phyloP scores from a whole-genome alignment of 2,113 vertebrate species.

The Poeciliopsis retropinna region DNA sequence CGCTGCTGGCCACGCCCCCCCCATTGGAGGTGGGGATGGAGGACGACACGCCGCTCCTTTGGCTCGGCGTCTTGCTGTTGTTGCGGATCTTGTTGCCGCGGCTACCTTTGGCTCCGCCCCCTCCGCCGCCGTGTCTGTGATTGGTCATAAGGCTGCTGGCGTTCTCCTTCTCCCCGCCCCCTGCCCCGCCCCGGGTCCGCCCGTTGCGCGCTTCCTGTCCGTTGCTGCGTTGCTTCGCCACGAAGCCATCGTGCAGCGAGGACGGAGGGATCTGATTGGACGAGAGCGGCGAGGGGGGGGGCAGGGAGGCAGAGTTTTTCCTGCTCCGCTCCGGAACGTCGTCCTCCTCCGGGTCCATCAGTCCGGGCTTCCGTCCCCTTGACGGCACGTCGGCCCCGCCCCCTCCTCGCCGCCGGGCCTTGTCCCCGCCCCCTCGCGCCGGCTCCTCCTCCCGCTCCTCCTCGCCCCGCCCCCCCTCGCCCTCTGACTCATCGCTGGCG shows the following conservation, averaged over 20 bases:
- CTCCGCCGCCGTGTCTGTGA: slow-evolving; percentile 71
- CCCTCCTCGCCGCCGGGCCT: slow-evolving; percentile 56
- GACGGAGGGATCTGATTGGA: slow-evolving; percentile 74
- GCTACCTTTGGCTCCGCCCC: slow-evolving; percentile 56
- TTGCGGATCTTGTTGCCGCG: slow-evolving; percentile 73
- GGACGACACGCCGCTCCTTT: slow-evolving; percentile 36
- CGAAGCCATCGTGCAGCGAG: slow-evolving; percentile 59
- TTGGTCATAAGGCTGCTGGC: slow-evolving; percentile 62
- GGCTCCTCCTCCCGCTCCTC: slow-evolving; percentile 71
- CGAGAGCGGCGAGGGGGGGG: slow-evolving; percentile 78
- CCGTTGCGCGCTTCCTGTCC: slow-evolving; percentile 80
- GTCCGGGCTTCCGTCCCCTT: slow-evolving; percentile 57
- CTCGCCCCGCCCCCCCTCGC: slow-evolving; percentile 60
- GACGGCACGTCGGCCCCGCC: slow-evolving; percentile 37
- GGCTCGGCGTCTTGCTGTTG: slow-evolving; percentile 58
- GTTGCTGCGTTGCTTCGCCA: slow-evolving; percentile 74
- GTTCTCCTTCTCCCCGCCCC: slow-evolving; percentile 78
- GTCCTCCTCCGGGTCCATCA: slow-evolving; percentile 70
- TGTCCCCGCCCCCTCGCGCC: slow-evolving; percentile 38
- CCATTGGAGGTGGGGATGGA: slow-evolving; percentile 72
- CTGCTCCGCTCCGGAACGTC: slow-evolving; percentile 61
- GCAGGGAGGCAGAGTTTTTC: slow-evolving; percentile 66
- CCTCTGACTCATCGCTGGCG: slow-evolving; percentile 84
- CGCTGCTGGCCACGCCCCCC: slow-evolving; percentile 43
- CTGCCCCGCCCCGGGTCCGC: slow-evolving; percentile 66